These are phyloP conservation scores for Acanthurus lineatus DNA, from an alignment of 2,797 vertebrate genomes.

Conservation along the genomic window DNA sequence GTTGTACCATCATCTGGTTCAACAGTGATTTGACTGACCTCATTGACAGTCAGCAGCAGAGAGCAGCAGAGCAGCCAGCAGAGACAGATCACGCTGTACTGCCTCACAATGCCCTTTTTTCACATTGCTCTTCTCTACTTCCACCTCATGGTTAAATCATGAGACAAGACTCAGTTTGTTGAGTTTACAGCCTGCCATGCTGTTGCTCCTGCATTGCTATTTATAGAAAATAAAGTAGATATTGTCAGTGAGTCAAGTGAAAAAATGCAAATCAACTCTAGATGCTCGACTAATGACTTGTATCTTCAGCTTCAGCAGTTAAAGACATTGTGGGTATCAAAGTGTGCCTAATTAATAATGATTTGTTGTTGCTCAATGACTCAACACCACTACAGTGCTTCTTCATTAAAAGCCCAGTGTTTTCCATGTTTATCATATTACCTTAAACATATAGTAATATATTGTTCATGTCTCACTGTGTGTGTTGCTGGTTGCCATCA, in stretches of 20 bases:
- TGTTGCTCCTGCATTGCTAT: neutral
- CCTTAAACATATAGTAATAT: neutral
- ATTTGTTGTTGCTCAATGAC: neutral
- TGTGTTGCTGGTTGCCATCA: constrained; percentile 64
- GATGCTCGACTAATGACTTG: too few relatives aligned
- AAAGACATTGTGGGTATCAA: too few relatives aligned
- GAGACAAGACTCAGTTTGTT: neutral
- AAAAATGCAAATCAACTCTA: too few relatives aligned
- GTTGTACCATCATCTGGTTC: neutral
- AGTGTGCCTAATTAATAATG: too few relatives aligned
- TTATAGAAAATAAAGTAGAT: neutral
- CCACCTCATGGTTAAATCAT: neutral
- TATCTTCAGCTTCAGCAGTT: neutral
- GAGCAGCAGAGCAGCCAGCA: neutral
- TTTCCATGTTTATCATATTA: neutral
- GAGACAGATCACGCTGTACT: neutral
- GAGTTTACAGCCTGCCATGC: neutral
- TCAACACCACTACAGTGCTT: neutral
- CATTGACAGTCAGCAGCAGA: neutral
- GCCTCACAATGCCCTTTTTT: neutral
- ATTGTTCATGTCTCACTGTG: neutral
- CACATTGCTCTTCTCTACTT: neutral
- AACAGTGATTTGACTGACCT: neutral
- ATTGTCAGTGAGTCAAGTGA: too few relatives aligned
- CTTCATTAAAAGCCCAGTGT: neutral